Evolutionary conservation across 2,797 vertebrate species (phyloP), one percentile per base, ranked within the genome.

Genomic region (Falco columbarius): DNA sequence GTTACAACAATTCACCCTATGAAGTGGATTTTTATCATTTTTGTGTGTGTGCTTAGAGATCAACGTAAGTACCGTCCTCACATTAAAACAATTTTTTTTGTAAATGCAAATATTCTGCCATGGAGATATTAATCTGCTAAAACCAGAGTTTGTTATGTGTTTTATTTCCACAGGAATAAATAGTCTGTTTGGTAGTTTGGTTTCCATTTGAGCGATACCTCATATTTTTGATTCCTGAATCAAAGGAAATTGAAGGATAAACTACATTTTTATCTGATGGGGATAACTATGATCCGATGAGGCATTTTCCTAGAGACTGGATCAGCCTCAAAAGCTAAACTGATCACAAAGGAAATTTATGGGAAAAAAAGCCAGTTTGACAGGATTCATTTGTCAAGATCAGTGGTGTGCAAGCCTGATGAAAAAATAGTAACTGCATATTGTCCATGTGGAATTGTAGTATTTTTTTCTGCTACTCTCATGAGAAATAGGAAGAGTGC

Each of bases 321-420:
- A 61, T 58, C 75, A 91, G 89, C 55, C 82, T 89, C 32, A 55
- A 73, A 65, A 83, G 63, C 59, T 89, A 18, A 85, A 89, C 29
- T 68, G 79, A 80, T 92, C 81, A 55, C 52, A 84, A 52, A 75
- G 58, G 42, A 75, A 40, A 27, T 86, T 55, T 73, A 91, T 42
- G 30, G 51, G 56, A 12, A 92, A 79, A 84, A 89, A 74, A 76
- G 22, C 52, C 54, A 51, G n/a, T 94, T 93, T 95, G 91, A 76
- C 85, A 92, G 89, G 56, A 77, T 81, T 82, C 70, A 71, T 96
- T 94, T 84, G 81, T 96, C 95, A 93, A 29, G 56, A 86, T 92
- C 91, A 86, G 2, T 70, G 81, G 38, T 70, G 75, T 68, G 73
- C 62, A 96, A 18, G 62, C 26, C 51, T 61, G 82, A 70, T 90